A percentile compares a stretch with the other conserved stretches of the same genome.
phyloP scores from a whole-genome alignment of 2,113 vertebrate species.

The Uropsilus gracilis region DNA sequence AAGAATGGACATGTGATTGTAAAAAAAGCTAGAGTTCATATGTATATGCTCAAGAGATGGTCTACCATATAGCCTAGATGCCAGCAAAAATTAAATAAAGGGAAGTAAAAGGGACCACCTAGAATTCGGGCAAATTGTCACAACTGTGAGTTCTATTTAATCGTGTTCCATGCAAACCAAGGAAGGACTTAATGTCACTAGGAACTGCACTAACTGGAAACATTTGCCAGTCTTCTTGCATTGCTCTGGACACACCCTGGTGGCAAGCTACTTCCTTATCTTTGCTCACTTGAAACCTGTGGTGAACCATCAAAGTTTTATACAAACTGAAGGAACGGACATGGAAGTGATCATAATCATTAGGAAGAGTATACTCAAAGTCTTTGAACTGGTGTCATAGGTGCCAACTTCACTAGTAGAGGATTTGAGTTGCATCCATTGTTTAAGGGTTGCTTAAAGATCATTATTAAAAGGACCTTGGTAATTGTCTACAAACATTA shows the following conservation, averaged over 20 bases:
- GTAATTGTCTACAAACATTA: not conserved
- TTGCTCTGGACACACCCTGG: not conserved
- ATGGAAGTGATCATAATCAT: not conserved
- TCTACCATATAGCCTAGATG: not conserved
- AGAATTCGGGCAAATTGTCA: not conserved
- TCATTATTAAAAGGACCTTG: not conserved
- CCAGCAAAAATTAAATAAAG: not conserved
- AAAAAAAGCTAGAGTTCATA: not conserved
- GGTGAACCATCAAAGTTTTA: not conserved
- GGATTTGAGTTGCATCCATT: not conserved
- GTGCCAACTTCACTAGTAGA: not conserved
- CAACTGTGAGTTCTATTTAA: not conserved
- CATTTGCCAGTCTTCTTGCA: not conserved
- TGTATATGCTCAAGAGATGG: conserved; percentile 44
- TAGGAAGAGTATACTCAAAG: not conserved
- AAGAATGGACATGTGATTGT: not conserved
- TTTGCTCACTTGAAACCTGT: not conserved
- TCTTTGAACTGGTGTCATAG: not conserved
- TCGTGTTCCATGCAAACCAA: not conserved
- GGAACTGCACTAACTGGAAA: not conserved
- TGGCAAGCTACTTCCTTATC: not conserved
- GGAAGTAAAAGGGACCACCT: not conserved
- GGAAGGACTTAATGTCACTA: not conserved
- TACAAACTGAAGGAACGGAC: not conserved
- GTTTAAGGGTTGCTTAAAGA: not conserved